A percentile compares a stretch with the other conserved stretches of the same genome.
Evolutionary conservation across 2,113 vertebrate species (phyloP).

Genomic region (Xiphophorus maculatus): DNA sequence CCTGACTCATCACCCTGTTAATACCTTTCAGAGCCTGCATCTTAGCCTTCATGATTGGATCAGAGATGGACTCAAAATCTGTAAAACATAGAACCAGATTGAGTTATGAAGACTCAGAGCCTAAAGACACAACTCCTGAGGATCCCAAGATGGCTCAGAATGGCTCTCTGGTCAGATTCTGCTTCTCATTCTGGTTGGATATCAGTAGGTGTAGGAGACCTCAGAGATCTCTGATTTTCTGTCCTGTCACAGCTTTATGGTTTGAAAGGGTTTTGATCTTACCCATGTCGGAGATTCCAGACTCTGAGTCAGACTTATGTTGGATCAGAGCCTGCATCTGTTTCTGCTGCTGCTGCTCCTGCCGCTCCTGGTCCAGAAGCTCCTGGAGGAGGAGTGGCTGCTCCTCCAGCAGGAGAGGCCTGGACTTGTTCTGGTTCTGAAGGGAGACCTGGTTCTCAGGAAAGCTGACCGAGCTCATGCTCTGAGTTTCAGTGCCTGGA

Average conservation of each 20-base stretch:
- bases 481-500: constrained; percentile 32
- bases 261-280: constrained; percentile 35
- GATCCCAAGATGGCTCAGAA: too few relatives aligned
- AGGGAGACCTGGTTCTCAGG: background rate
- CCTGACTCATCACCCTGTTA: constrained; percentile 97
- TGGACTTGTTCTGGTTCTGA: constrained; percentile 55
- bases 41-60: constrained; percentile 99
- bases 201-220: background rate
- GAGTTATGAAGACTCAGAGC: background rate
- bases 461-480: constrained; percentile 30
- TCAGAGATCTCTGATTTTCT: background rate
- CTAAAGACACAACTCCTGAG: background rate
- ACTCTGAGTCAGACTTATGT: constrained; percentile 84
- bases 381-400: constrained; percentile 97
- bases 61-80: constrained; percentile 95
- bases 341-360: constrained; percentile 96
- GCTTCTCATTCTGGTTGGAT: background rate
- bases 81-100: constrained; percentile 34
- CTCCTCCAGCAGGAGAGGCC: constrained; percentile 91
- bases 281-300: constrained; percentile 90
- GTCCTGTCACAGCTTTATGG: background rate
- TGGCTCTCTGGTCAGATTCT: too few relatives aligned
- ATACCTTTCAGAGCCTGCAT: constrained; percentile 98
- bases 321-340: constrained; percentile 98
- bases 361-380: constrained; percentile 95